Conservation (phyloP, 2,888 invertebrate species). For the Petrolisthes cinctipes region DNA sequence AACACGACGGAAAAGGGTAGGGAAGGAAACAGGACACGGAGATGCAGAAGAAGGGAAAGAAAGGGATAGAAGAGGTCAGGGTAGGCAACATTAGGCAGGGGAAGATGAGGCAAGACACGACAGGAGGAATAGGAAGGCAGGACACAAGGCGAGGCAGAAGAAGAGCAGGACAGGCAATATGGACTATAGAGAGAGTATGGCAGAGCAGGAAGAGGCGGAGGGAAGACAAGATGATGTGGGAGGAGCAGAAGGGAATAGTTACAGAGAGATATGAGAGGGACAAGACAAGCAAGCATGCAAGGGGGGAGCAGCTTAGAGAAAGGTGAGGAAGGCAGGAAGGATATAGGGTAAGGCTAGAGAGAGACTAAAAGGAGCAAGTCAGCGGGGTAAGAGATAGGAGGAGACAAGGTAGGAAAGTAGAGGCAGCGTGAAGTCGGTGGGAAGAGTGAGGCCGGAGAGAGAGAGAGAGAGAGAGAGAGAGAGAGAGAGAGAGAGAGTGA, state of each 20-base stretch:
- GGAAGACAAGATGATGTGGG: neutral
- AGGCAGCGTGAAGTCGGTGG: neutral
- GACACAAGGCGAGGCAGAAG: too few relatives aligned
- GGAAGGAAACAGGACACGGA: neutral
- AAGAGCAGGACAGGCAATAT: neutral
- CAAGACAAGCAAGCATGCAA: neutral
- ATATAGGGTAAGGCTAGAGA: neutral
- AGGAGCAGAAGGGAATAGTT: neutral
- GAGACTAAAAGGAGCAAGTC: neutral
- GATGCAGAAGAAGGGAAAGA: neutral
- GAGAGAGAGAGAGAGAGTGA: too few relatives aligned
- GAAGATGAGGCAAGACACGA: neutral
- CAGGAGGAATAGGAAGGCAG: neutral
- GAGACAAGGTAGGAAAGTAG: neutral
- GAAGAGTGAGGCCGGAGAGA: too few relatives aligned
- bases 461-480: neutral
- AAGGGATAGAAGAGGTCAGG: neutral
- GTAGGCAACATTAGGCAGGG: neutral
- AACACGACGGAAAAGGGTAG: neutral
- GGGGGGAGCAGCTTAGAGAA: neutral
- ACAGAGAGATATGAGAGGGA: neutral
- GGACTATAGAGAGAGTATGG: neutral
- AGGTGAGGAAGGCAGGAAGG: neutral
- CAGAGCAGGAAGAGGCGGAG: neutral
- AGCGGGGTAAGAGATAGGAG: neutral